Conservation (phyloP, 1,140 invertebrate species). For the Cyphomyrmex costatus region DNA sequence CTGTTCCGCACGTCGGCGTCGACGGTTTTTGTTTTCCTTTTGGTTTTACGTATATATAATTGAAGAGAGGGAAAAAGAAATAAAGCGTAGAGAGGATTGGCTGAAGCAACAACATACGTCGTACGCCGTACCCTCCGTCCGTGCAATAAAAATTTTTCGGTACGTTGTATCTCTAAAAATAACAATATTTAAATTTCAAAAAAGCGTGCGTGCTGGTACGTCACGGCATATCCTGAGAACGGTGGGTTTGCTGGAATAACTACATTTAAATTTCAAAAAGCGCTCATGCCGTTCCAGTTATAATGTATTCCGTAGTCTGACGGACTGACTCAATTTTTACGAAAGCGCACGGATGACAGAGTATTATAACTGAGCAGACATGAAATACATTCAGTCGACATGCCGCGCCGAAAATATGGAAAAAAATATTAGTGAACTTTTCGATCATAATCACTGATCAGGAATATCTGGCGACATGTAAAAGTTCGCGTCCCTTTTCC, state of each 20-base stretch:
- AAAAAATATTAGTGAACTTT: conserved; percentile 17
- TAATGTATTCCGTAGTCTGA: conserved; percentile 57
- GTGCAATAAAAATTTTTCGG: conserved; percentile 64
- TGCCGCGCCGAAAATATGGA: background rate
- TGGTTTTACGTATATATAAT: conserved; percentile 62
- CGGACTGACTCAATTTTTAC: conserved; percentile 61
- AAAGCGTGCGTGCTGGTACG: conserved; percentile 52
- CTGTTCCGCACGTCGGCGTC: conserved; percentile 4
- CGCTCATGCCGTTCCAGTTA: conserved; percentile 58
- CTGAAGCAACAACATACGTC: conserved; percentile 58
- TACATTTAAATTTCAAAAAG: conserved; percentile 65
- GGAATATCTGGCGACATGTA: conserved; percentile 8
- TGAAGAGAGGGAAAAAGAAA: conserved; percentile 55
- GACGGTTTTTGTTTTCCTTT: conserved; percentile 49
- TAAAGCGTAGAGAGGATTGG: conserved; percentile 41
- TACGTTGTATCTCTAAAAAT: conserved; percentile 62
- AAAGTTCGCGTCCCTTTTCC: background rate
- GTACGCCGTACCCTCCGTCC: background rate
- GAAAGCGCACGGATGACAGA: conserved; percentile 61
- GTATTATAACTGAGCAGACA: conserved; percentile 51
- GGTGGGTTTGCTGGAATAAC: conserved; percentile 59
- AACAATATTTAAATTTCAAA: conserved; percentile 67
- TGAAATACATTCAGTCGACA: conserved; percentile 12
- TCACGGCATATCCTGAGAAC: conserved; percentile 57
- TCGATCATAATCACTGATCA: conserved; percentile 29